phyloP scores from a whole-genome alignment of 92 coral and sea anemone species.

The Porites rus region DNA sequence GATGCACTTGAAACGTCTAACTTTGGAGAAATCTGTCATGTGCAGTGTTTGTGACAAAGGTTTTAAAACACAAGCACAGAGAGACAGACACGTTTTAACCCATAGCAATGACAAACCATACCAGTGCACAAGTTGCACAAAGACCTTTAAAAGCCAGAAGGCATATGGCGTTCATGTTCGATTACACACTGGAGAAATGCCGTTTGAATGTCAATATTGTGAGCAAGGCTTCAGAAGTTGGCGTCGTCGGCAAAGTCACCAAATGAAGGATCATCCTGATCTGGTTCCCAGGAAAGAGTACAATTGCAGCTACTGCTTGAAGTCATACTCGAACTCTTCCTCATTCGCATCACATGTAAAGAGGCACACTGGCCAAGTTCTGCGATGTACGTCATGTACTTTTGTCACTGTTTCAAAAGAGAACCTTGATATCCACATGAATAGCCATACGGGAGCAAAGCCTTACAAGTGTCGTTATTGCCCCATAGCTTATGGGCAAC shows the following conservation, averaged over 20 bases:
- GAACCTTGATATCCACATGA: neutral
- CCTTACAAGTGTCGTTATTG: constrained; percentile 11
- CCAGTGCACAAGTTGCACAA: neutral
- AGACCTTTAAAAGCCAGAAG: neutral
- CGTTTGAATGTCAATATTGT: neutral
- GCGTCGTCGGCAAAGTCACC: neutral
- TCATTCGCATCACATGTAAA: neutral
- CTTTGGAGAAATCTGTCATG: constrained; percentile 17
- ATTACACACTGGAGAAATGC: constrained; percentile 1
- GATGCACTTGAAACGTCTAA: neutral
- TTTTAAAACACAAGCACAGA: neutral
- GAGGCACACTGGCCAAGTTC: neutral
- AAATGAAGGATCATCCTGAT: neutral
- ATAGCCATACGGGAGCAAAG: constrained; percentile 1
- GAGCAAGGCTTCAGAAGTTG: neutral
- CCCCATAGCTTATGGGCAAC: neutral
- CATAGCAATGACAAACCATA: constrained; percentile 2
- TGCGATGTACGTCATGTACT: neutral
- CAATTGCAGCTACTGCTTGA: neutral
- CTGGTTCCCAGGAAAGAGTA: neutral
- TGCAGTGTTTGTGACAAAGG: constrained; percentile 15
- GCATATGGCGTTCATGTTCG: neutral
- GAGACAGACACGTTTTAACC: neutral
- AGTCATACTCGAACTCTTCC: neutral
- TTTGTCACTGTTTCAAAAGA: neutral